Evolutionary conservation across 1,140 invertebrate species (phyloP), one percentile per base, ranked within the genome.

Genomic region (Drosophila oshimai): DNA sequence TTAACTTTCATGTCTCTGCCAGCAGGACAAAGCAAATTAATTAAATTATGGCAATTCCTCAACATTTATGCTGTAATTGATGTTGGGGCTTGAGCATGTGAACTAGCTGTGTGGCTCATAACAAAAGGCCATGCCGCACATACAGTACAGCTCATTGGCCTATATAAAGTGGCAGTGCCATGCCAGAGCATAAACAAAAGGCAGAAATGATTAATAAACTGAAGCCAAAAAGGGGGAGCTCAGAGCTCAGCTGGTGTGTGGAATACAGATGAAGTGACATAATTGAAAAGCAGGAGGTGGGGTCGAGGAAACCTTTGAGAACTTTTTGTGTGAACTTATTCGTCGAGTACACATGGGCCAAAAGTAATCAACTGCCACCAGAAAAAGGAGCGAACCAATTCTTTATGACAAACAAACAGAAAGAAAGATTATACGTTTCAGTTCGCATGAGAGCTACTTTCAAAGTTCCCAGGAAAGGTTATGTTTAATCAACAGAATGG

Each of bases 21-120:
- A 50, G 33, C 42, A 29, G 44, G 58, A 65, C 33, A 65, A 54
- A 60, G 50, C 57, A 78, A 83, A 84, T 83, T 83, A 83, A 78
- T 84, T 75, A 84, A 73, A 74, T 73, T 65, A 47, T 67, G 20
- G 33, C 62, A 49, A 67, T 67, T 65, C 20, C 62, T 67, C 34
- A 65, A 50, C 58, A 67, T 31, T 67, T 41, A 65, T 67, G 60
- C 62, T 28, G 60, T 65, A 65, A 65, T 65, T 65, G 58, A 29
- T 65, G 61, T 65, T 26, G 39, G 33, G 10, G 22, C 55, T 45
- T 13, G 6, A 12, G 20, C 57, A 64, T 64, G 57, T 64, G 61
- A 65, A 65, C 58, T 60, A 24, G 29, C 41, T 36, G 41, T 36
- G 41, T 22, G 10, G 39, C 58, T 39, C 34, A 29, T 20, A 29